Evolutionary conservation across 2,113 vertebrate species (phyloP).

Genomic region (Ardeotis arabs): DNA sequence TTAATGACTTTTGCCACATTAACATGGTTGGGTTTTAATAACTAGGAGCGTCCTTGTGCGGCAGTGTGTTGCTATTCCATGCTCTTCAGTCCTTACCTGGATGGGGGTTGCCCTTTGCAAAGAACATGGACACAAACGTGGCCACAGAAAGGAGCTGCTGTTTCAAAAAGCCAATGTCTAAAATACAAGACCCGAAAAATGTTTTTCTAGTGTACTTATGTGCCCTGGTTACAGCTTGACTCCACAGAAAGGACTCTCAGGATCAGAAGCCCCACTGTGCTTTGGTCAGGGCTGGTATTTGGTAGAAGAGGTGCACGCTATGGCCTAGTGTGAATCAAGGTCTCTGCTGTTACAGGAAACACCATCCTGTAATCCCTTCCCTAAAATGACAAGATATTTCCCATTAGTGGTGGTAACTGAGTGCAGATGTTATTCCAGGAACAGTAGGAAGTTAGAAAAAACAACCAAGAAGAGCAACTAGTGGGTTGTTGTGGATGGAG

Average conservation of each 20-base stretch:
- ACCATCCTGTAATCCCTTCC: background rate
- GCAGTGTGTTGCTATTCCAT: background rate
- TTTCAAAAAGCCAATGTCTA: background rate
- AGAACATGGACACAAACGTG: rapidly evolving
- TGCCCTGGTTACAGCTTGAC: background rate
- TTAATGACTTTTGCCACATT: background rate
- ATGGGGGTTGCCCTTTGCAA: background rate
- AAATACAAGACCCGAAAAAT: background rate
- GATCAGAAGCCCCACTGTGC: background rate
- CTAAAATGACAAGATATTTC: background rate
- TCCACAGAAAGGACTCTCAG: background rate
- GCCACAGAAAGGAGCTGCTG: background rate
- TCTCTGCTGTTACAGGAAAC: background rate
- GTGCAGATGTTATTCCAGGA: background rate
- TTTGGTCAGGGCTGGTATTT: background rate
- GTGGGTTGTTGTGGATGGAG: background rate
- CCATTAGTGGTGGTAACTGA: background rate
- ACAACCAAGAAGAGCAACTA: background rate
- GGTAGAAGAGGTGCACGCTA: background rate
- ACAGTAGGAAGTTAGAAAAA: background rate
- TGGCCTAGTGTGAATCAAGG: background rate
- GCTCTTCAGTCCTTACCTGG: background rate
- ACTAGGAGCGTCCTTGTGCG: background rate
- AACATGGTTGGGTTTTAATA: background rate
- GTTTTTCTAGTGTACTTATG: background rate